Conservation (phyloP, 2,113 vertebrate species). For the Indri indri region DNA sequence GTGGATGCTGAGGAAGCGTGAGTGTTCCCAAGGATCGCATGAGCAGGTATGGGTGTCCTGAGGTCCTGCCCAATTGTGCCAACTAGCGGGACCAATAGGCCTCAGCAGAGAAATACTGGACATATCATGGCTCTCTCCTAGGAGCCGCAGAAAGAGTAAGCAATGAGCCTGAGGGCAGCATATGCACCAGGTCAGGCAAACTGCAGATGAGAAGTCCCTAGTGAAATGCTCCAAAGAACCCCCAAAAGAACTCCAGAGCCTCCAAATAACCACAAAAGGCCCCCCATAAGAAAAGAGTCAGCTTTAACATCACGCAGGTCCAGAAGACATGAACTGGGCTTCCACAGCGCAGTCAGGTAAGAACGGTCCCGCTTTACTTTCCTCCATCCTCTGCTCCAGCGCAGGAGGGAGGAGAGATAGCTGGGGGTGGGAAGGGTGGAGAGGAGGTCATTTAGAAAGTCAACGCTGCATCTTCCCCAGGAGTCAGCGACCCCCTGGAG, state of each 20-base stretch:
- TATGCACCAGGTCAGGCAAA: too few relatives aligned
- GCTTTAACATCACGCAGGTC: background rate
- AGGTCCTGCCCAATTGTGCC: background rate
- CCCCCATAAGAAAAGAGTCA: background rate
- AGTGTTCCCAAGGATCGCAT: background rate
- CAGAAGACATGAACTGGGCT: background rate
- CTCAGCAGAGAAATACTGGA: background rate
- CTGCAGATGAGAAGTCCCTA: background rate
- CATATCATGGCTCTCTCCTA: background rate
- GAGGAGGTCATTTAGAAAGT: background rate
- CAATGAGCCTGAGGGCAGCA: rapidly evolving
- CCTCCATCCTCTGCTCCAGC: background rate
- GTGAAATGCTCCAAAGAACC: background rate
- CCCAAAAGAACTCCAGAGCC: background rate
- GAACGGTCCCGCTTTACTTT: background rate
- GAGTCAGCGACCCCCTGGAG: background rate
- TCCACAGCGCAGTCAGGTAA: background rate
- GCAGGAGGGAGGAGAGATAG: background rate
- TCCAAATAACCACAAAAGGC: background rate
- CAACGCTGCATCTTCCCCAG: background rate
- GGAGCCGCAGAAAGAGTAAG: background rate
- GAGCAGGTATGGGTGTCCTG: background rate
- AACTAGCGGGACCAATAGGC: background rate
- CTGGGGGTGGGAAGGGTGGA: rapidly evolving
- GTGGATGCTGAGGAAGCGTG: background rate